Base-by-base conservation (phyloP, 2,888 invertebrate genomes). In the Pterostichus madidus region DNA sequence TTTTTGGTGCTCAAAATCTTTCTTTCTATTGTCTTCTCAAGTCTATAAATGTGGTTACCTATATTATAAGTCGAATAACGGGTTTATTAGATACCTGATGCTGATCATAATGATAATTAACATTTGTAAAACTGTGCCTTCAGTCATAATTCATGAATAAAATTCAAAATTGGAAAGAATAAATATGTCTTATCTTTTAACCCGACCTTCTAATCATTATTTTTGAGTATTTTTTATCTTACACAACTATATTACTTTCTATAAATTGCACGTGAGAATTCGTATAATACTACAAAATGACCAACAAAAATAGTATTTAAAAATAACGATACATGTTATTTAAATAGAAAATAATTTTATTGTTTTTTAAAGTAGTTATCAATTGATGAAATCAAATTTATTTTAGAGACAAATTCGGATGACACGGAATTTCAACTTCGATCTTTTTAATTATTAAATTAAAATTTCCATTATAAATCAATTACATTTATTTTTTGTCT, bases 121-220 rank as follows among this genome's bases (percentile, higher is more conserved):
- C 85, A 85, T 84, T 84, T 84, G 83, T 84, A 86, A 86, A 86
- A 87, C 87, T 87, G 88, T 88, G 88, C 88, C 88, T 88, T 88
- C 87, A 39, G 35, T 44, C 44, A 81, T 46, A 71, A 52, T 56
- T 35, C 39, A 56, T 8, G 24, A 80, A 80, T 73, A 73, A 80
- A 78, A 80, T 73, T 75, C 81, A 13, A 81, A 56, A 75, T 81
- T 81, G 81, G 75, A 81, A 73, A 81, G 73, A 81, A 75, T 49
- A 71, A 31, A 17, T 24, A 10, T 46, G 17, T 46, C 11, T 24
- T 71, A 24, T 71, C 11, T 17, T 46, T 24, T 71, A 35, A 39
- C 35, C 8, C 39, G 10, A 44, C 44, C 17, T 24, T 11, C 49
- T 8, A 46, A 10, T 71, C 31, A 59, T n/a, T 17, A 39, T 71